Conservation (phyloP, 1,140 invertebrate genomes). For the Psilanteris sp. region DNA sequence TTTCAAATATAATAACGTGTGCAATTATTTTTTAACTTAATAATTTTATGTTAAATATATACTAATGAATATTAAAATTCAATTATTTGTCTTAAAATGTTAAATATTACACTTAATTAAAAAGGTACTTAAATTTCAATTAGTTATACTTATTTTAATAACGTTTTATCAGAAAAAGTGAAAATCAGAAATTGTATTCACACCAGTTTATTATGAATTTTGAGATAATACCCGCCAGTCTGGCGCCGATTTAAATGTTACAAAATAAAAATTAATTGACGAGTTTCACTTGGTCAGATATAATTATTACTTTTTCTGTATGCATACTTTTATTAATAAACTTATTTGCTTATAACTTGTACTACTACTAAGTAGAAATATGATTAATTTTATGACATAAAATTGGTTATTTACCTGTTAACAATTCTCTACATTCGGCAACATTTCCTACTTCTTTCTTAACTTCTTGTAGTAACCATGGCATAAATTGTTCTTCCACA, state of each 20-base stretch:
- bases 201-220: not conserved
- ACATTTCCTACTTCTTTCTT: conserved; percentile 88
- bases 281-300: not conserved
- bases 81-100: too few species aligned
- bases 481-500: conserved; percentile 89
- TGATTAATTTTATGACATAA: not conserved
- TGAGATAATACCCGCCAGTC: not conserved
- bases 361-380: too few species aligned
- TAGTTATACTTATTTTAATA: too few species aligned
- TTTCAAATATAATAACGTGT: too few species aligned
- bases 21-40: too few species aligned
- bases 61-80: too few species aligned
- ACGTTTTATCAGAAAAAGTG: not conserved
- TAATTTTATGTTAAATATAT: too few species aligned
- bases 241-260: not conserved
- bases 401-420: conserved; percentile 82
- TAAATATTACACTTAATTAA: too few species aligned
- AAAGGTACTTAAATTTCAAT: too few species aligned
- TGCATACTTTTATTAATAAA: too few species aligned
- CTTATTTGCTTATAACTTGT: too few species aligned
- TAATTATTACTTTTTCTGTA: not conserved
- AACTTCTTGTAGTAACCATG: conserved; percentile 92
- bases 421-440: conserved; percentile 87
- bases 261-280: not conserved
- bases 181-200: too few species aligned